Evolutionary conservation across 37 sponge, comb jelly and placozoan genomes (phyloP).

Genomic region (Ephydatia muelleri): DNA sequence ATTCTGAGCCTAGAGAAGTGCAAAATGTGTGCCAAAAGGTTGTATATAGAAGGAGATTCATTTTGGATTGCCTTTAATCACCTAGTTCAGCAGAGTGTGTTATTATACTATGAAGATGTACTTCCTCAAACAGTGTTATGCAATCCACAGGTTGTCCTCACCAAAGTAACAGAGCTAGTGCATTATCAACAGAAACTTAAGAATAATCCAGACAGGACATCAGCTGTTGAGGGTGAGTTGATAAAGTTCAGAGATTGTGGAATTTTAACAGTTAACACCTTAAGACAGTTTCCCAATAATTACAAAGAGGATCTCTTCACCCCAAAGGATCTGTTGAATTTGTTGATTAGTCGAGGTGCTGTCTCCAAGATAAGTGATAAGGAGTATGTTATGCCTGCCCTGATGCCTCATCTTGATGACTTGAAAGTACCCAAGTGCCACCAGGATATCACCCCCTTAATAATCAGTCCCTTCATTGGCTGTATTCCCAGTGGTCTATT

Average conservation of each 20-base stretch:
- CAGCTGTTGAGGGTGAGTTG: not conserved
- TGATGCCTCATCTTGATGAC: not conserved
- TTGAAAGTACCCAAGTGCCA: not conserved
- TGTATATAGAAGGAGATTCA: slow-evolving; percentile 23
- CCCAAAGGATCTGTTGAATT: not conserved
- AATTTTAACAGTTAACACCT: not conserved
- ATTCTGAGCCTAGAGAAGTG: slow-evolving; percentile 23
- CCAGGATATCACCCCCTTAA: not conserved
- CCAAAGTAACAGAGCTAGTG: slow-evolving; percentile 26
- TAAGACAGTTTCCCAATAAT: not conserved
- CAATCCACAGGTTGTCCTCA: slow-evolving; percentile 20
- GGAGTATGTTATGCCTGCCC: slow-evolving; percentile 32
- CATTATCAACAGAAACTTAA: not conserved
- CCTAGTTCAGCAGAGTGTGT: not conserved
- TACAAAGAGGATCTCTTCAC: not conserved
- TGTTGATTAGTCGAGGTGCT: slow-evolving; percentile 7
- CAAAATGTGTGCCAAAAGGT: not conserved
- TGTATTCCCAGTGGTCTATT: slow-evolving; percentile 17
- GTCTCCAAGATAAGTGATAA: slow-evolving; percentile 10
- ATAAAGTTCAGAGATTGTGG: slow-evolving; percentile 11
- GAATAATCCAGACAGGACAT: not conserved
- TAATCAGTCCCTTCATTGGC: not conserved
- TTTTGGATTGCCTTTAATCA: slow-evolving; percentile 10
- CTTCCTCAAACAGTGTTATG: slow-evolving; percentile 19
- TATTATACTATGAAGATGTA: slow-evolving; percentile 23